These are phyloP conservation scores for Tor tambroides DNA, from an alignment of 2,113 vertebrate genomes.

Conservation along the genomic window DNA sequence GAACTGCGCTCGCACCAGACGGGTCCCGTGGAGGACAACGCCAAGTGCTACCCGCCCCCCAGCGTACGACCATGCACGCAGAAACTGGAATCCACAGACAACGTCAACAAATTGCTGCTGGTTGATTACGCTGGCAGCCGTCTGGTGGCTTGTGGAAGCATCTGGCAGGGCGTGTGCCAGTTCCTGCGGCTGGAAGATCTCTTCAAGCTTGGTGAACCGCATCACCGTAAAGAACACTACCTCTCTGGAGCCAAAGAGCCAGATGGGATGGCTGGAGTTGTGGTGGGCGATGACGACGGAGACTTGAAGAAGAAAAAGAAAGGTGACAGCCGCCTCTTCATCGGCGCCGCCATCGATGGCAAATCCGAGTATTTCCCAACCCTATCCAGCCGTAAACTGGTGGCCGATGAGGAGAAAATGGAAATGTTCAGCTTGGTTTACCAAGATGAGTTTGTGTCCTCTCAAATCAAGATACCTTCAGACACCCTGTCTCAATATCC, in stretches of 20 bases:
- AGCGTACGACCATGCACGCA: conserved; percentile 85
- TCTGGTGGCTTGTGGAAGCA: conserved; percentile 88
- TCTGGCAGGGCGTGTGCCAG: conserved; percentile 92
- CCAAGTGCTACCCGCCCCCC: conserved; percentile 88
- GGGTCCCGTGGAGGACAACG: conserved; percentile 87
- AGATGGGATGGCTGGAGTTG: conserved; percentile 85
- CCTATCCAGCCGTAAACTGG: conserved; percentile 86
- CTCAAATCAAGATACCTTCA: conserved; percentile 90
- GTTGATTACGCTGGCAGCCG: conserved; percentile 85
- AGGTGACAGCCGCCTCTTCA: conserved; percentile 84
- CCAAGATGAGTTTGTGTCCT: conserved; percentile 92
- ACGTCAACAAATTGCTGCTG: conserved; percentile 88
- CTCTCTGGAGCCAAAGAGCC: conserved; percentile 85
- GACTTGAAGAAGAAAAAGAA: conserved; percentile 77
- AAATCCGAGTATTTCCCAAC: conserved; percentile 93
- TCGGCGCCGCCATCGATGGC: conserved; percentile 87
- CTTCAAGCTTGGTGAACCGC: conserved; percentile 80
- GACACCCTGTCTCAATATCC: conserved; percentile 89
- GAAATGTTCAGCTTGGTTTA: conserved; percentile 90
- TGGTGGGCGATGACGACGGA: conserved; percentile 75
- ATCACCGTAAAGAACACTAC: conserved; percentile 91
- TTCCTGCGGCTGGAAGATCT: conserved; percentile 87
- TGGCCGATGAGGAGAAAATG: conserved; percentile 80
- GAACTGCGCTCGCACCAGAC: conserved; percentile 83
- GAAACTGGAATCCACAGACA: conserved; percentile 79